Percentiles rank a stretch among this genome's conserved stretches.
phyloP scores from a whole-genome alignment of 2,113 vertebrate species.

The Willisornis vidua region DNA sequence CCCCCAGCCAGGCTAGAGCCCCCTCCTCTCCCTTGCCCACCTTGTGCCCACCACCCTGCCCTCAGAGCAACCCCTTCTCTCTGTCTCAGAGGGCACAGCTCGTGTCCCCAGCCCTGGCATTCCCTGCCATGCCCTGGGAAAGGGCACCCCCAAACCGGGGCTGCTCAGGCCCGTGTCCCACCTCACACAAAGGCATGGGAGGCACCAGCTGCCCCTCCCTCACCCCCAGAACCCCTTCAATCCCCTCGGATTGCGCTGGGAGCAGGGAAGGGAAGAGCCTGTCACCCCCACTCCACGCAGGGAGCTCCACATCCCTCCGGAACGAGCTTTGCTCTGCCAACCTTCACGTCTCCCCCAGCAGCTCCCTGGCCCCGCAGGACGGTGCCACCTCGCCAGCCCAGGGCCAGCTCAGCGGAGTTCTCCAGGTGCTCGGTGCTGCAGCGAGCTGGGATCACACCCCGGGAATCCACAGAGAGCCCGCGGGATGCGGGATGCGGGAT shows the following conservation, averaged over 20 bases:
- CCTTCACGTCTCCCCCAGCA: not conserved
- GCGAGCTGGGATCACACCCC: not conserved
- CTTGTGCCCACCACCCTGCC: not conserved
- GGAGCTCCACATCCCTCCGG: not conserved
- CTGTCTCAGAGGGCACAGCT: not conserved
- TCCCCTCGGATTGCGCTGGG: accelerated
- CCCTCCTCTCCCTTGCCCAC: not conserved
- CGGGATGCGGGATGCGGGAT: not conserved
- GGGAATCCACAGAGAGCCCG: not conserved
- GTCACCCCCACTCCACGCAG: not conserved
- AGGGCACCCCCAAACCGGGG: not conserved
- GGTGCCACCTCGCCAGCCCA: not conserved
- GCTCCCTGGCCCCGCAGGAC: not conserved
- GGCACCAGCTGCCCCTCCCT: too few relatives aligned
- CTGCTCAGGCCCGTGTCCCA: not conserved
- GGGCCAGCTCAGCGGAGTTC: not conserved
- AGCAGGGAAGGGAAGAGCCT: not conserved
- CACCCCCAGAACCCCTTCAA: not conserved
- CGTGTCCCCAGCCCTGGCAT: accelerated
- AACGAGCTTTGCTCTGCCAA: not conserved
- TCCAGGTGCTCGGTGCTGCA: not conserved
- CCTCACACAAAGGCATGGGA: not conserved
- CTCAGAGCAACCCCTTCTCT: not conserved
- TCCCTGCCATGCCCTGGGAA: not conserved
- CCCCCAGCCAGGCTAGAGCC: not conserved